A percentile compares a stretch with the other conserved stretches of the same genome.
phyloP scores from a whole-genome alignment of 2,888 invertebrate genomes.

The Flexamia atlantica region DNA sequence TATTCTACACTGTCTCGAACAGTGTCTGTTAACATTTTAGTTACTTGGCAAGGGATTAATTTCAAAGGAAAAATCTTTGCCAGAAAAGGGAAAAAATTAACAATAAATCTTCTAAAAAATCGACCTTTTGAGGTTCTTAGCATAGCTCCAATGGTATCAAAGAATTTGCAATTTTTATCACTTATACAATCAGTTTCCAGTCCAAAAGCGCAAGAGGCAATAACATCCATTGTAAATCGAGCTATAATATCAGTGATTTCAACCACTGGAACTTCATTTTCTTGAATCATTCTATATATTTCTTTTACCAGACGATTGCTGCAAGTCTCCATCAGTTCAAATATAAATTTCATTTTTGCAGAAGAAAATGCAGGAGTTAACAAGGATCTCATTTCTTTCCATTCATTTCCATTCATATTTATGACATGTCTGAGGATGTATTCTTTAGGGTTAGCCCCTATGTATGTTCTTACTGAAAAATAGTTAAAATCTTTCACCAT shows the following conservation, averaged over 20 bases:
- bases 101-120: conserved; percentile 26
- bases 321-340: neutral
- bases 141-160: conserved; percentile 31
- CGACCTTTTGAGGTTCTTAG: conserved; percentile 52
- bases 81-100: conserved; percentile 19
- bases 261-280: neutral
- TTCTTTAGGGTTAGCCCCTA: conserved; percentile 74
- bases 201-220: conserved; percentile 49
- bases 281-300: neutral
- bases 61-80: conserved; percentile 10
- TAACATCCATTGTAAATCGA: conserved; percentile 43
- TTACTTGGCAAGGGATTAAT: conserved; percentile 34
- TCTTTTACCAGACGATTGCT: neutral
- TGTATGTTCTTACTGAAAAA: conserved; percentile 77
- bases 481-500: conserved; percentile 79
- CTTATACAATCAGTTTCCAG: conserved; percentile 36
- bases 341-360: conserved; percentile 76
- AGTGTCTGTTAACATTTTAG: conserved; percentile 29
- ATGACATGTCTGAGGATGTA: conserved; percentile 76
- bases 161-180: conserved; percentile 38
- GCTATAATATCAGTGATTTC: conserved; percentile 44
- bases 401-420: conserved; percentile 74
- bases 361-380: conserved; percentile 79
- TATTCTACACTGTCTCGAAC: conserved; percentile 63
- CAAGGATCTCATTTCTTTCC: conserved; percentile 74